Evolutionary conservation across 2,888 invertebrate species (phyloP), one percentile per base, ranked within the genome.

Genomic region (Vesta saturnalis): DNA sequence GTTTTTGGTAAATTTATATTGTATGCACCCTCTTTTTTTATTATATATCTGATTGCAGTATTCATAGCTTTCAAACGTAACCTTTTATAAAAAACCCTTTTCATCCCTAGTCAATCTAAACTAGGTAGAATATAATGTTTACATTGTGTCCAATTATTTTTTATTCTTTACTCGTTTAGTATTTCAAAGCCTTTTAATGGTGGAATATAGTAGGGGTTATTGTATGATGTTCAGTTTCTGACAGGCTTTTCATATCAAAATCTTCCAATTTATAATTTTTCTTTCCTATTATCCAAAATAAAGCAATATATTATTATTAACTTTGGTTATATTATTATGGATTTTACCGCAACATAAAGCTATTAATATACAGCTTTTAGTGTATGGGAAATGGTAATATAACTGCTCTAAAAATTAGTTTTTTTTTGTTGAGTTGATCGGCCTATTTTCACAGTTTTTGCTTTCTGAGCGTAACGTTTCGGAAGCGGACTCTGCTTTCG

Each of bases 121-220:
- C 60, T 68, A 56, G 64, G 60, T 61, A 52, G 64, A 68, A 60
- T 61, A 65, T 49, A 64, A 69, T 69, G 64, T 69, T 69, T 69
- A 69, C 69, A 69, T 69, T 69, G 69, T 69, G 30, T 55, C 64
- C 69, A 65, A 65, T 69, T 65, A 69, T 69, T 64, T 69, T 69
- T 69, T 69, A 68, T 68, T 68, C 68, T 60, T 39, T 64, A 49
- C 56, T 49, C 64, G 68, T 63, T 64, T 68, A 64, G 49, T 43
- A 68, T 64, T 64, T 64, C 60, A 68, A 68, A 64, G 60, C 39
- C 43, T 55, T 63, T 59, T 67, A 60, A 57, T 60, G 61, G 35
- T 19, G 14, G 35, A 49, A 18, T 52, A 46, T 43, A 35, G 21
- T 56, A 30, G n/a, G 54, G 65, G 52, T 64, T 57, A 35, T 23